Evolutionary conservation across 2,113 vertebrate species (phyloP), one percentile per base, ranked within the genome.

Genomic region (Stictonetta naevosa): DNA sequence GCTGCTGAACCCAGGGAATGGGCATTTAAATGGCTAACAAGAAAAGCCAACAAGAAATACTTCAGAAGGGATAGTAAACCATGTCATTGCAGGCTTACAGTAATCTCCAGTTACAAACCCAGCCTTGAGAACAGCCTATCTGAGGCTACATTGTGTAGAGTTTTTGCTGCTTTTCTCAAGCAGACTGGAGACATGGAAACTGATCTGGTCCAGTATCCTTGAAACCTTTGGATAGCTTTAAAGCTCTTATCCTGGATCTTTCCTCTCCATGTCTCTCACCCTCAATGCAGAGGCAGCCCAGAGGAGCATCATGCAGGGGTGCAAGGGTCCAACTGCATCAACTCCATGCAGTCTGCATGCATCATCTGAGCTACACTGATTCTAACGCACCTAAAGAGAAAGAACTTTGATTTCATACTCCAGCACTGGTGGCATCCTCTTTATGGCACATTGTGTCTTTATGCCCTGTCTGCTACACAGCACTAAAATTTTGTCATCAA

Each of bases 241-340:
- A 93, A 52, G 4, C 10, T 85, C 40, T 33, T 63, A 13, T 76
- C 15, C 3, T n/a, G 15, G 3, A 42, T 31, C 25, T 52, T 48
- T 73, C 36, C 13, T 25, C 26, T 76, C 50, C 76, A 3, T n/a
- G 11, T 80, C 34, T 88, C 63, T 28, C 3, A 56, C 21, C 16
- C 23, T 13, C 50, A 50, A 63, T 18, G 8, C 1, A 44, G 15
- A 6, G 26, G 26, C 33, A 4, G 12, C n/a, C 20, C 34, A 68
- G 46, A 76, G 21, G 8, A 58, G 11, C 8, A 10, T 1, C 1
- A 0, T 52, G 19, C 22, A 44, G 21, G 8, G 10, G 8, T 40
- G 22, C 44, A 62, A 58, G 10, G 9, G 11, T 84, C 28, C 36
- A 56, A 53, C 36, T 22, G 19, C 44, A 42, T 22, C 12, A 29